Evolutionary conservation across 2,113 vertebrate species (phyloP), one percentile per base, ranked within the genome.

Genomic region (Syrmaticus mikado): DNA sequence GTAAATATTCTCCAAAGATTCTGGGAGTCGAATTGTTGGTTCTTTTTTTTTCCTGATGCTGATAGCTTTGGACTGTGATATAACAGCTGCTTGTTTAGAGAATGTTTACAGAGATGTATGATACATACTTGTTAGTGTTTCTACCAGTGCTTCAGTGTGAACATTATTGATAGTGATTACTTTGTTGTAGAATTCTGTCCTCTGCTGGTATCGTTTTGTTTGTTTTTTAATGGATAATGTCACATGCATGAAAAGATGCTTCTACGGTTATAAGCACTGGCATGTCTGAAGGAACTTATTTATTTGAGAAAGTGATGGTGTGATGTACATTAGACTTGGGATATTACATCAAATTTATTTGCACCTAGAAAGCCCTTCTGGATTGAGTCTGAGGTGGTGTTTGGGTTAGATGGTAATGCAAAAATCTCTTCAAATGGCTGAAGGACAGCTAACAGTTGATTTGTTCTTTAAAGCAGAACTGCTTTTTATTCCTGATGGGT

Each of bases 161-260:
- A 43, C 50, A 46, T 86, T 80, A 77, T 50, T 83, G 67, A 65
- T 82, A 2, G 0, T 78, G 61, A 80, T 91, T 96, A 76, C 55
- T 75, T 78, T 96, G 71, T 94, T 93, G 85, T 88, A 82, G 76
- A 83, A 87, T 88, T 93, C 85, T 94, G 93, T 96, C 92, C 91
- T 96, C 92, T 96, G 82, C 85, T 92, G 95, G 91, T 87, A 90
- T 94, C 95, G 90, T 82, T 87, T 93, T 87, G 87, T 71, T 87
- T 72, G 6, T 72, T 15, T 78, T 90, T 83, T 84, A 85, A 40
- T 34, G 12, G 60, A 16, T 82, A 89, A 92, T 93, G 58, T 88
- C 74, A 82, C 65, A 60, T 83, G 73, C 76, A n/a, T 76, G 66
- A 57, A 71, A 86, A 76, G 67, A 92, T 93, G 65, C 74, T 76